A percentile compares a stretch with the other conserved stretches of the same genome.
Evolutionary conservation across 2,113 vertebrate genomes (phyloP).

Genomic region (Laterallus jamaicensis): DNA sequence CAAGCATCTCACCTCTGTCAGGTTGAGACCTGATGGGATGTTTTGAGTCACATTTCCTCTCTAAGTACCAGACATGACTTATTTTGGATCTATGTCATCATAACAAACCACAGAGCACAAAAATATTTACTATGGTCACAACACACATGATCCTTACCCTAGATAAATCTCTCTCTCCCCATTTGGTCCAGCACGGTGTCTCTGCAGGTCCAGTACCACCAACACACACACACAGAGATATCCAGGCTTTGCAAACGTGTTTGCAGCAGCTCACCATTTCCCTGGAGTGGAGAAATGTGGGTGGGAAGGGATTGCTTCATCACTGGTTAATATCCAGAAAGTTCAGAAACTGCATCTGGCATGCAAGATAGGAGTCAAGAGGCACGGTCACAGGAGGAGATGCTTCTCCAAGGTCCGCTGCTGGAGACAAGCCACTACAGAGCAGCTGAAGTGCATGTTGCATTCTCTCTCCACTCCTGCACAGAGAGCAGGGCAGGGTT

Average conservation of each 20-base stretch:
- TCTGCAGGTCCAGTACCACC: not conserved
- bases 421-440: not conserved
- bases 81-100: not conserved
- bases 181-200: not conserved
- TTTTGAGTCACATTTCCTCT: not conserved
- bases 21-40: not conserved
- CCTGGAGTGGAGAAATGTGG: not conserved
- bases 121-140: not conserved
- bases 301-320: not conserved
- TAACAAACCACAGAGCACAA: not conserved
- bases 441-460: not conserved
- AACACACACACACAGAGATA: not conserved
- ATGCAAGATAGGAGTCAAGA: not conserved
- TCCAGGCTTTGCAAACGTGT: not conserved
- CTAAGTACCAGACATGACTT: not conserved
- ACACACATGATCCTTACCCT: not conserved
- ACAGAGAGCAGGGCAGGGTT: not conserved
- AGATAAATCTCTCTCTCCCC: not conserved
- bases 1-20: not conserved
- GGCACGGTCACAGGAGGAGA: not conserved
- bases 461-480: not conserved
- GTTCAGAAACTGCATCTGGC: not conserved
- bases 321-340: not conserved
- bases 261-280: not conserved
- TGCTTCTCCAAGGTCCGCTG: not conserved